Evolutionary conservation across 2,888 invertebrate species (phyloP).

Genomic region (Omphaloscelis lunosa): DNA sequence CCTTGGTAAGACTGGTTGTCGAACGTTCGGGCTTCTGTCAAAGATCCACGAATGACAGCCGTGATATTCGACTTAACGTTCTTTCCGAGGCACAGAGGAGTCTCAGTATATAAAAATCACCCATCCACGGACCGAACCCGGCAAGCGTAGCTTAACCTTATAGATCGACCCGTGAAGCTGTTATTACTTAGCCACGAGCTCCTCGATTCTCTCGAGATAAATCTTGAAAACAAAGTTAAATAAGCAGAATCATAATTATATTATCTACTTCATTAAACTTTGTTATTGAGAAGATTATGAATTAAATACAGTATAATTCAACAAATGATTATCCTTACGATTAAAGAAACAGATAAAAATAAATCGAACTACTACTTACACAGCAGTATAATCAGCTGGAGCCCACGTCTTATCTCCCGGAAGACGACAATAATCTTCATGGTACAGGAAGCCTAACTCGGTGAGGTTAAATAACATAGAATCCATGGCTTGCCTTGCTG

Average conservation of each 20-base stretch:
- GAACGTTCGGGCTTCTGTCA: too few species aligned
- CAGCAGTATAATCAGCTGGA: slow-evolving; percentile 27
- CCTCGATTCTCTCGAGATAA: neutral
- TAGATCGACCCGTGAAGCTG: too few species aligned
- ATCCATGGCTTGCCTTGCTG: slow-evolving; percentile 22
- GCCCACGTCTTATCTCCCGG: slow-evolving; percentile 38
- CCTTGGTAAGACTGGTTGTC: too few species aligned
- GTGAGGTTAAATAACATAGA: slow-evolving; percentile 31
- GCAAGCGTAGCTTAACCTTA: too few species aligned
- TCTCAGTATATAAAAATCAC: too few species aligned
- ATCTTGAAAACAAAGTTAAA: neutral
- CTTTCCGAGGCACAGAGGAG: too few species aligned
- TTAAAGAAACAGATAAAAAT: neutral
- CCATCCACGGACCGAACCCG: too few species aligned
- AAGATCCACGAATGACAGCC: too few species aligned
- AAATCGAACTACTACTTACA: slow-evolving; percentile 5
- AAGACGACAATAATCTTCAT: slow-evolving; percentile 32
- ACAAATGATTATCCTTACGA: neutral
- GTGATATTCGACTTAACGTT: too few species aligned
- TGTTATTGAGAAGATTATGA: neutral
- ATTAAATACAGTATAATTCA: neutral
- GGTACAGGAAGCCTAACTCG: slow-evolving; percentile 17
- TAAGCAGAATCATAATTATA: neutral
- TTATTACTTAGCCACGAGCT: too few species aligned
- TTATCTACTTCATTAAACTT: neutral